These are phyloP conservation scores for Thecocarcelia acutangulata DNA, from an alignment of 2,888 invertebrate species.

Conservation along the genomic window DNA sequence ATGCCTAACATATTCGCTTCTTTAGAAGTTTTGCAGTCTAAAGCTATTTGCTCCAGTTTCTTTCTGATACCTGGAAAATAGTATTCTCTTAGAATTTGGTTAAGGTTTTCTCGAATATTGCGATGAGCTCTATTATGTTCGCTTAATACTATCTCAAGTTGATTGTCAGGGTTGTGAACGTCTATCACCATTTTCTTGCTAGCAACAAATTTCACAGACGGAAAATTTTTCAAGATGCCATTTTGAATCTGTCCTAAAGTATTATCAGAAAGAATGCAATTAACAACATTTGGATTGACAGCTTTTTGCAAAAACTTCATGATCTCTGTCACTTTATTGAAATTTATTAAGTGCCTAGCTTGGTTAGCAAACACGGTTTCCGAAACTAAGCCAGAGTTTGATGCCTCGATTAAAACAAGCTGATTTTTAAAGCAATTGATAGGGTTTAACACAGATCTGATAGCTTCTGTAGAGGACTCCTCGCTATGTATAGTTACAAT, in stretches of 20 bases:
- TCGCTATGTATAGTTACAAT: constrained; percentile 11
- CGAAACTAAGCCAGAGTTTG: not conserved
- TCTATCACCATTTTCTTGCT: constrained; percentile 55
- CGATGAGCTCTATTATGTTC: constrained; percentile 58
- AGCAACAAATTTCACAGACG: constrained; percentile 38
- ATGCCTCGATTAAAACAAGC: not conserved
- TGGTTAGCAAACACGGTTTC: constrained; percentile 20
- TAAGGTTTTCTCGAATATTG: constrained; percentile 41
- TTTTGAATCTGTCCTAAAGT: constrained; percentile 51
- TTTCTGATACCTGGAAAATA: constrained; percentile 29
- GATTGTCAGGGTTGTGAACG: constrained; percentile 53
- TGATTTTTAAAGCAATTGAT: constrained; percentile 23
- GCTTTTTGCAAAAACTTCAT: constrained; percentile 49
- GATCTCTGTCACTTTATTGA: constrained; percentile 28
- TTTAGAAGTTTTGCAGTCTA: constrained; percentile 8
- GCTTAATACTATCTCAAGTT: constrained; percentile 57
- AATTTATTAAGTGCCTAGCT: constrained; percentile 26
- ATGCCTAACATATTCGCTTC: constrained; percentile 24
- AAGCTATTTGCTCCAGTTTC: not conserved
- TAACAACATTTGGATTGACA: constrained; percentile 41
- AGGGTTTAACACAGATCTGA: constrained; percentile 19
- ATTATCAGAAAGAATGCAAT: constrained; percentile 50
- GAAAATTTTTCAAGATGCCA: constrained; percentile 26
- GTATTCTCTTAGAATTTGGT: constrained; percentile 36
- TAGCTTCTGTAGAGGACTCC: not conserved